Evolutionary conservation across 2,797 vertebrate genomes (phyloP), one percentile per base, ranked within the genome.

Genomic region (Setipinna tenuifilis): DNA sequence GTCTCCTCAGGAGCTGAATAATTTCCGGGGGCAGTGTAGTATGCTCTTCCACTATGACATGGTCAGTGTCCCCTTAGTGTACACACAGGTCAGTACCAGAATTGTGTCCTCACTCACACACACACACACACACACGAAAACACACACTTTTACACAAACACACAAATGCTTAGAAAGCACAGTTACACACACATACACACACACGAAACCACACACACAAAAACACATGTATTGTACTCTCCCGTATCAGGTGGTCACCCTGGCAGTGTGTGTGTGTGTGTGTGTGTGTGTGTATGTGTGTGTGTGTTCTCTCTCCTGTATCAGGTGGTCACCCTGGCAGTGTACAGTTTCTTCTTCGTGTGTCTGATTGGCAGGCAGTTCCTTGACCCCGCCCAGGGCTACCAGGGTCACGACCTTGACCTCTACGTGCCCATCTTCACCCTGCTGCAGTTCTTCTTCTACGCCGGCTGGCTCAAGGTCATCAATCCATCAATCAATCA

Each of bases 11-110:
- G 97, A 96, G 90, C 93, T 97, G 89, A 97, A 97, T 62, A 86
- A 71, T 0, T 99, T 98, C 90, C 94, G 97, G 84, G 96, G 95
- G 23, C 97, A 96, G 85, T 99, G 97, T 91, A 97, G 97, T 81
- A 96, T 98, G 96, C 92, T 99, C 81, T 98, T 98, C 92, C 98
- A 98, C 86, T 98, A 98, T 0, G 98, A 98, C 93, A 98, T 98
- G 96, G 95, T 97, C 93, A 98, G 97, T 0, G 94, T 98, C 68
- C 97, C 97, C 0, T 94, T 99, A 3, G 98, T 98, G 83, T 98
- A 98, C 91, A 98, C 97, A 23, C 97, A 98, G 97, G 97, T 97
- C 88, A 92, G 68, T 82, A 10, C 44, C 35, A 41, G 35, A 41
- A 41, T 5, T 41, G 35, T 41, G 35, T 41, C 35, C 35, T 35